A percentile compares a stretch with the other conserved stretches of the same genome.
These are phyloP conservation scores for Caenorhabditis sp. DNA, from an alignment of 2,888 invertebrate species.

Conservation along the genomic window DNA sequence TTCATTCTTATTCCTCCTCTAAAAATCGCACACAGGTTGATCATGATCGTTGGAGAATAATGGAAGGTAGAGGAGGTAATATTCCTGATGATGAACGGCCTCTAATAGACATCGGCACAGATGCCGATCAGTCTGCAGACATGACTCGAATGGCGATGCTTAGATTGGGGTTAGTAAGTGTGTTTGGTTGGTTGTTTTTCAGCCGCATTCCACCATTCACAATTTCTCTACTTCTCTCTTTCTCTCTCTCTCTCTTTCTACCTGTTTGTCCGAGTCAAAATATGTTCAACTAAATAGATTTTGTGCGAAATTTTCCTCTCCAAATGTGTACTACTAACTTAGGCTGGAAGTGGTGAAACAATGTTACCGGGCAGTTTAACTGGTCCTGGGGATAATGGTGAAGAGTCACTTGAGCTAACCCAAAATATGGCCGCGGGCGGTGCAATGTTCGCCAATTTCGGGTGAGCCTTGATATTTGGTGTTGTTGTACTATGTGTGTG, in stretches of 20 bases:
- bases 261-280: not conserved
- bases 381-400: slow-evolving; percentile 16
- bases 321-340: not conserved
- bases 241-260: not conserved
- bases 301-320: not conserved
- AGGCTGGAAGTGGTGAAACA: slow-evolving; percentile 43
- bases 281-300: not conserved
- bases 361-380: slow-evolving; percentile 12
- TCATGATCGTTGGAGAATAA: slow-evolving; percentile 53
- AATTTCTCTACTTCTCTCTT: not conserved
- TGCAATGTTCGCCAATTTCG: slow-evolving; percentile 60
- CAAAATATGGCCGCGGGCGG: slow-evolving; percentile 36
- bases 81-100: slow-evolving; percentile 32
- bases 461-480: slow-evolving; percentile 40
- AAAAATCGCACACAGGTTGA: slow-evolving; percentile 39
- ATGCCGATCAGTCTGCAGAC: slow-evolving; percentile 4
- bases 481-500: not conserved
- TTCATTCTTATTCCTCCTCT: slow-evolving; percentile 3
- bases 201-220: slow-evolving; percentile 5
- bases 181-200: not conserved
- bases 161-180: slow-evolving; percentile 36
- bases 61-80: slow-evolving; percentile 17
- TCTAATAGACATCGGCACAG: slow-evolving; percentile 36
- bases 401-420: slow-evolving; percentile 54
- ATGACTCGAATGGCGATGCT: slow-evolving; percentile 25